Evolutionary conservation across 2,113 vertebrate species (phyloP), one percentile per base, ranked within the genome.

Genomic region (Tragelaphus imberbis): DNA sequence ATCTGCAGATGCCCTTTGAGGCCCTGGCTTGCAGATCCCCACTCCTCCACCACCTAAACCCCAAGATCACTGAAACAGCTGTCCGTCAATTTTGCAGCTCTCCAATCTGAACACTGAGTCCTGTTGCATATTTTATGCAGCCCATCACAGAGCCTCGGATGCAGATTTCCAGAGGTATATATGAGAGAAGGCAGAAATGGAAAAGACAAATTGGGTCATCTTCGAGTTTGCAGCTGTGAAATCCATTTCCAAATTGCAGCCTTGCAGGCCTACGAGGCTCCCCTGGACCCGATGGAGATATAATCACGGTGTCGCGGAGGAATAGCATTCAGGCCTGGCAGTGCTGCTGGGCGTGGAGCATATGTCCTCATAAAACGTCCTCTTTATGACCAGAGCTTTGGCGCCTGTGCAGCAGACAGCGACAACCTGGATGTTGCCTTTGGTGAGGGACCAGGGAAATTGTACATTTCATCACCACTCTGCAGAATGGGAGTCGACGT

Each of bases 151-250:
- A 65, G 84, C 33, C 8, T 0, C 51, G 44, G 86, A 84, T 96
- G 97, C 90, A 88, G 84, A 98, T 95, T 96, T 97, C 80, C 97
- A 97, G 53, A 90, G 68, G 75, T 33, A 17, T n/a, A 21, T 71
- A 86, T 85, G 90, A 90, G 79, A 88, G 12, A 94, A 97, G 90
- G 92, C 88, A 89, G 93, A 95, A 84, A 97, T 27, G 23, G 44
- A 84, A 93, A 97, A 98, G 96, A 98, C 95, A 96, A 98, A 98
- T 98, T 97, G 95, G 98, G 97, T 97, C 96, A 53, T 95, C 91
- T 97, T 14, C 0, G 47, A 58, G 47, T 98, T 86, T 98, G 93
- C 94, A 98, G 84, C 95, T 97, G 92, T 97, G 93, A 98, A 97
- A 98, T 97, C 89, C 95, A 90, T 97, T 95, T 96, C 28, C 53